Percentiles rank a stretch among this genome's conserved stretches.
Conservation (phyloP, 2,888 invertebrate species). For the Zele albiditarsus region DNA sequence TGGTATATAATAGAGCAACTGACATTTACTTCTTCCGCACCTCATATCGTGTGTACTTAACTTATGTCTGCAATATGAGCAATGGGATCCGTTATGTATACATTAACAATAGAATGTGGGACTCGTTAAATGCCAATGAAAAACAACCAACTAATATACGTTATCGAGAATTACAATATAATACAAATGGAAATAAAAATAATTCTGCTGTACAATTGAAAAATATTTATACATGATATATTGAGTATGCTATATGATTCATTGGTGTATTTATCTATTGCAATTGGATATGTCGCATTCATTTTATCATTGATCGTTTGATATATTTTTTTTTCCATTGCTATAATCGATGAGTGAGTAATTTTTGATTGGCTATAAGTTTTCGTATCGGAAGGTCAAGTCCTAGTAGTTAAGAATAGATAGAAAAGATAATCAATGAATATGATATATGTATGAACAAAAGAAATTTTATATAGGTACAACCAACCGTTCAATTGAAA, state of each 20-base stretch:
- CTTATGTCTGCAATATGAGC: not conserved
- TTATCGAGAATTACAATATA: not conserved
- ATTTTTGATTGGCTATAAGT: not conserved
- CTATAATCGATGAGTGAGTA: not conserved
- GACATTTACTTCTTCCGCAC: slow-evolving; percentile 31
- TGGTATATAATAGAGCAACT: not conserved
- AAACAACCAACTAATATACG: not conserved
- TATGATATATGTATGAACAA: not conserved
- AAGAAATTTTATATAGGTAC: not conserved
- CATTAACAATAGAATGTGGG: not conserved
- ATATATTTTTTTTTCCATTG: not conserved
- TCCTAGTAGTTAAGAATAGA: not conserved
- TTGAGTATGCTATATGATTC: not conserved
- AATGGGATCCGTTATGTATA: not conserved
- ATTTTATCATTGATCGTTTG: not conserved
- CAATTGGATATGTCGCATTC: not conserved
- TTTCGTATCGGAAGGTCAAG: not conserved
- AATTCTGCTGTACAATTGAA: not conserved
- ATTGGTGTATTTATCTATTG: not conserved
- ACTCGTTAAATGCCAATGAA: not conserved
- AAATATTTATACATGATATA: not conserved
- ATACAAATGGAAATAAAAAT: not conserved
- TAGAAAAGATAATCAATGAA: not conserved
- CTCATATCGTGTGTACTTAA: not conserved
- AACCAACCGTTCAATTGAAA: too few relatives aligned